These are phyloP conservation scores for Melierax canorus DNA, from an alignment of 2,113 vertebrate genomes.

Conservation along the genomic window DNA sequence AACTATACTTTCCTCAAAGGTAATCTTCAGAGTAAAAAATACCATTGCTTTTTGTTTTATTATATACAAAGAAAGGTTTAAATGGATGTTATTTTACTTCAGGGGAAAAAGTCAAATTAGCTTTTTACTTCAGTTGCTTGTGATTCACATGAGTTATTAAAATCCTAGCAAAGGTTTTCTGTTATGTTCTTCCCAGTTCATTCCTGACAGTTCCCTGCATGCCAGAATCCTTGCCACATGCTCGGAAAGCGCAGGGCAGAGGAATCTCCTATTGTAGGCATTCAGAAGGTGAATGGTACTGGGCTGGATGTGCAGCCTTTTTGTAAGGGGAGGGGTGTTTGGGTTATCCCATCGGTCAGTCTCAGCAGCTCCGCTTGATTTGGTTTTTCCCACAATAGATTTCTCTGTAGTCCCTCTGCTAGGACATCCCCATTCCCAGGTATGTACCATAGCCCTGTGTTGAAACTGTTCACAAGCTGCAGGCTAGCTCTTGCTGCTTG, in stretches of 20 bases:
- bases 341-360: background rate
- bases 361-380: background rate
- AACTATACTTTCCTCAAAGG: background rate
- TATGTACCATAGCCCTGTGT: background rate
- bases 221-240: background rate
- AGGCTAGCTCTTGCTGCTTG: background rate
- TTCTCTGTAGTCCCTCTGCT: background rate
- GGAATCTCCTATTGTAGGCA: background rate
- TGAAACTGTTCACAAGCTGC: background rate
- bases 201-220: background rate
- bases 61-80: background rate
- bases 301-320: background rate
- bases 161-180: background rate
- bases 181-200: background rate
- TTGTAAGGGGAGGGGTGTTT: background rate
- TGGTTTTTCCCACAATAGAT: background rate
- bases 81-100: background rate
- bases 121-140: background rate
- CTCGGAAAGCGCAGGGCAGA: background rate
- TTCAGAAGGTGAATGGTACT: background rate
- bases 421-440: background rate
- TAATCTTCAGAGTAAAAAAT: background rate
- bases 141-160: background rate
- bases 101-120: accelerated
- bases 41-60: background rate